A percentile compares a stretch with the other conserved stretches of the same genome.
Evolutionary conservation across 2,113 vertebrate species (phyloP).

Genomic region (Helogale parvula): DNA sequence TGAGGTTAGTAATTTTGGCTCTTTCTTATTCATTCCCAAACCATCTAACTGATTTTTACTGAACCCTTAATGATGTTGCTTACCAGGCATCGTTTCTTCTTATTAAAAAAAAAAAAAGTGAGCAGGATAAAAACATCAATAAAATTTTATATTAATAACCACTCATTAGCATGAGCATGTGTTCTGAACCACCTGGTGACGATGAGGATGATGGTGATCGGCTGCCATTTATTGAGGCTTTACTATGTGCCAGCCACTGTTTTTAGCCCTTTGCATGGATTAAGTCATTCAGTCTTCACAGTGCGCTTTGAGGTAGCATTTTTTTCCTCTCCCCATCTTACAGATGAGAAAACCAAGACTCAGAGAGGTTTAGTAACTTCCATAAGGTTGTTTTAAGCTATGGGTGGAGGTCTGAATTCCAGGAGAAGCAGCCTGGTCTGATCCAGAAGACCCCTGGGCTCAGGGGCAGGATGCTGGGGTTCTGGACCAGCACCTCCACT

Average conservation of each 20-base stretch:
- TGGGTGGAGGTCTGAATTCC: neutral
- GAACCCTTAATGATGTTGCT: neutral
- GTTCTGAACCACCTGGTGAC: neutral
- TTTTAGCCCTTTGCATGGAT: neutral
- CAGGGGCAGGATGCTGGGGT: neutral
- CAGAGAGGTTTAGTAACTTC: neutral
- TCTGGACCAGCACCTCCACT: accelerated
- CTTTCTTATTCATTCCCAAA: neutral
- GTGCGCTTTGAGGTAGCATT: neutral
- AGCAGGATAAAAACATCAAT: neutral
- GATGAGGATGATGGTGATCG: accelerated
- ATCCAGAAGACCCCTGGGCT: neutral
- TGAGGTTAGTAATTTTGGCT: neutral
- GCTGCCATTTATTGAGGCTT: neutral
- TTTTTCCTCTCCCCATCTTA: neutral
- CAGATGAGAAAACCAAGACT: neutral
- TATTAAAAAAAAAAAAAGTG: neutral
- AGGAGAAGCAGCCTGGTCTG: neutral
- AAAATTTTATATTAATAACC: neutral
- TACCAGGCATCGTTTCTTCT: neutral
- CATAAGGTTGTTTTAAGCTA: neutral
- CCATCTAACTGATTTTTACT: neutral
- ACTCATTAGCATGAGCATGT: neutral
- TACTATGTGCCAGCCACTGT: neutral
- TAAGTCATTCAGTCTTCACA: neutral